A percentile compares a stretch with the other conserved stretches of the same genome.
phyloP scores from a whole-genome alignment of 1,140 invertebrate species.

The Drosophila nigromelanica region DNA sequence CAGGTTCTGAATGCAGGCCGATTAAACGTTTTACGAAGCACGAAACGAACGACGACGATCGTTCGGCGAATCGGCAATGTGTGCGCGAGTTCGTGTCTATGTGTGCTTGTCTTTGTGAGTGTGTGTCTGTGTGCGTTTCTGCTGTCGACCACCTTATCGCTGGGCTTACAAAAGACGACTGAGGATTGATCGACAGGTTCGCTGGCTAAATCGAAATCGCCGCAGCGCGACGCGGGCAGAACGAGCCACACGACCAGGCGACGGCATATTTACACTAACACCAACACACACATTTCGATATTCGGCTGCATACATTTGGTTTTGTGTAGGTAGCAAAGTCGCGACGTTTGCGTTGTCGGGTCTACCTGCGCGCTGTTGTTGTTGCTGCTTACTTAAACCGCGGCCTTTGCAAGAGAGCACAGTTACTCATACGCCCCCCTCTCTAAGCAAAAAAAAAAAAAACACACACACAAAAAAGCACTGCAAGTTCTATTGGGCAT shows the following conservation, averaged over 20 bases:
- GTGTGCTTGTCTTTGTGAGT: slow-evolving; percentile 2
- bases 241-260: slow-evolving; percentile 78
- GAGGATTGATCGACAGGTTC: slow-evolving; percentile 84
- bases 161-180: slow-evolving; percentile 79
- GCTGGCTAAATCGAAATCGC: slow-evolving; percentile 82
- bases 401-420: slow-evolving; percentile 48
- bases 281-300: slow-evolving; percentile 14
- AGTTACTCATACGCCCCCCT: slow-evolving; percentile 71
- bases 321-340: slow-evolving; percentile 43
- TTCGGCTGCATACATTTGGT: slow-evolving; percentile 17
- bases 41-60: slow-evolving; percentile 48
- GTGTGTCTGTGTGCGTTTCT: slow-evolving; percentile 14
- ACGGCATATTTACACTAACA: slow-evolving; percentile 43
- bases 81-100: slow-evolving; percentile 21
- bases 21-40: slow-evolving; percentile 67
- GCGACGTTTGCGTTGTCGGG: slow-evolving; percentile 26
- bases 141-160: slow-evolving; percentile 72
- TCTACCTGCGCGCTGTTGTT: slow-evolving; percentile 40
- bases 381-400: slow-evolving; percentile 35
- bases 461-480: slow-evolving; percentile 20
- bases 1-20: slow-evolving; percentile 70
- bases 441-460: slow-evolving; percentile 1
- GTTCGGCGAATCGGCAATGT: slow-evolving; percentile 29
- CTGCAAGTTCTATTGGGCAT: slow-evolving; percentile 52
- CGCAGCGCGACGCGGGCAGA: slow-evolving; percentile 62